Percentiles rank a stretch among this genome's conserved stretches.
Conservation (phyloP, 2,797 vertebrate genomes). For the Protosalanx chinensis region DNA sequence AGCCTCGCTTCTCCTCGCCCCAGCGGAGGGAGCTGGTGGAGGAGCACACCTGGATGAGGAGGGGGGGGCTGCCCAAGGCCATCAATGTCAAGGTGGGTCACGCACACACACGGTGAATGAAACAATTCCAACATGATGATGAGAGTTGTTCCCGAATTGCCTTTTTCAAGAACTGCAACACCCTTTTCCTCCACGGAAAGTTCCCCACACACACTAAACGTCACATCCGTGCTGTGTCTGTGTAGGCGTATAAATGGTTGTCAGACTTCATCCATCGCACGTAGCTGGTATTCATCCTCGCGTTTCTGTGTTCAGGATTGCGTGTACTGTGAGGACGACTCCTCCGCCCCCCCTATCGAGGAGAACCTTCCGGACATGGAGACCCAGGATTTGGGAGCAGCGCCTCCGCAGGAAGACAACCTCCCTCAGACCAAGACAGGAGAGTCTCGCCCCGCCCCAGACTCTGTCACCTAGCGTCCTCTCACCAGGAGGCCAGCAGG, state of each 20-base stretch:
- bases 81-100: constrained; percentile 76
- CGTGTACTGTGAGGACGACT: constrained; percentile 71
- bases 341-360: constrained; percentile 59
- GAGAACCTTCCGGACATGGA: constrained; percentile 78
- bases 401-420: constrained; percentile 58
- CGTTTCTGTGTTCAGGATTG: constrained; percentile 64
- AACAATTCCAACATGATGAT: neutral
- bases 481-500: constrained; percentile 33
- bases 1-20: constrained; percentile 85
- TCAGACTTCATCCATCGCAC: neutral
- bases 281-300: constrained; percentile 19
- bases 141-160: no score
- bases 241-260: neutral
- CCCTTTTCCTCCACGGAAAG: neutral
- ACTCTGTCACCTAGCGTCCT: constrained; percentile 32
- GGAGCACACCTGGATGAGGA: constrained; percentile 89
- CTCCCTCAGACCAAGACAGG: constrained; percentile 52
- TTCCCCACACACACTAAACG: no score
- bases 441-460: constrained; percentile 37
- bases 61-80: constrained; percentile 79
- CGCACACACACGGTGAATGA: neutral
- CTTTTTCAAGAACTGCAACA: neutral
- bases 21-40: constrained; percentile 86
- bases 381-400: constrained; percentile 71
- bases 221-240: constrained; percentile 4